Percentiles rank a stretch among this genome's conserved stretches.
These are phyloP conservation scores for Centropus unirufus DNA, from an alignment of 2,113 vertebrate species.

Conservation along the genomic window DNA sequence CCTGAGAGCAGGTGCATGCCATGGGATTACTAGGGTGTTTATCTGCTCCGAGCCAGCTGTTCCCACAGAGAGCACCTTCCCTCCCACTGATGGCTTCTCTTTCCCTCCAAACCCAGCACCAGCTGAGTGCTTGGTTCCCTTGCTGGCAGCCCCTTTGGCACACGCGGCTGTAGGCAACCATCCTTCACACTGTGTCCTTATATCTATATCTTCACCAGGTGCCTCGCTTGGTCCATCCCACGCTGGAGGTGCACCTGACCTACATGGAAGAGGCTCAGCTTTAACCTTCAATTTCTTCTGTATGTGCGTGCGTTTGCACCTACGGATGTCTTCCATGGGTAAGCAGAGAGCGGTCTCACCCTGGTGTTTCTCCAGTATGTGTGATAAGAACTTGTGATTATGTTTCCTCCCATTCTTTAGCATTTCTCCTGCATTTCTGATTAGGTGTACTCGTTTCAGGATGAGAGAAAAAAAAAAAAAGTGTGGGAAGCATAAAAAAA, in stretches of 20 bases:
- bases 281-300: background rate
- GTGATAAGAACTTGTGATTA: background rate
- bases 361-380: background rate
- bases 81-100: background rate
- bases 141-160: background rate
- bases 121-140: background rate
- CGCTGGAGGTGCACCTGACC: background rate
- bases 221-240: background rate
- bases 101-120: background rate
- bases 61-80: background rate
- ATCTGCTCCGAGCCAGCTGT: background rate
- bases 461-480: background rate
- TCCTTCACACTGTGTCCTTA: fast-evolving
- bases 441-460: slow-evolving; percentile 5
- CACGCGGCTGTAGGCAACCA: background rate
- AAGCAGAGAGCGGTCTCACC: background rate
- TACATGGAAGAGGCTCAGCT: background rate
- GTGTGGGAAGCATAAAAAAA: background rate
- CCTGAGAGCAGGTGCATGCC: too few species aligned
- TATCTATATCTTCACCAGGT: background rate
- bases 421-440: background rate
- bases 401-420: background rate
- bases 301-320: background rate
- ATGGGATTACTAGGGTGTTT: fast-evolving
- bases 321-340: background rate